A percentile compares a stretch with the other conserved stretches of the same genome.
phyloP scores from a whole-genome alignment of 1,140 invertebrate genomes.

The Drosophila nigromelanica region DNA sequence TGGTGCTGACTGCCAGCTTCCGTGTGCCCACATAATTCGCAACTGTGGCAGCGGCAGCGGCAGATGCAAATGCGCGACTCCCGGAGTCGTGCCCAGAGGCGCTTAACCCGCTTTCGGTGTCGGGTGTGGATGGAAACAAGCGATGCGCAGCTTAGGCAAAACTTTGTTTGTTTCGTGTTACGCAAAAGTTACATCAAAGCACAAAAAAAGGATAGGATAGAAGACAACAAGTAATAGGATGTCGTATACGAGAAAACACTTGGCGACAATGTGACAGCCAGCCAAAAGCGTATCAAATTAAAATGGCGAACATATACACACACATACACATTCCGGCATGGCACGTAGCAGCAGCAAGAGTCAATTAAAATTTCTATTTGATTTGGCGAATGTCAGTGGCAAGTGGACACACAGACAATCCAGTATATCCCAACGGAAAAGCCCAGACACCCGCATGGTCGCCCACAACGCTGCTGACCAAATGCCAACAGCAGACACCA shows the following conservation, averaged over 20 bases:
- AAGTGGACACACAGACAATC: conserved; percentile 32
- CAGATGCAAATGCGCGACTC: conserved; percentile 69
- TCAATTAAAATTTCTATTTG: conserved; percentile 82
- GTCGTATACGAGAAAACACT: conserved; percentile 42
- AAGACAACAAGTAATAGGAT: conserved; percentile 56
- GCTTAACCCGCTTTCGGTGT: conserved; percentile 70
- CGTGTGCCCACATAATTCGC: conserved; percentile 71
- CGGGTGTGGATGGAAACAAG: conserved; percentile 52
- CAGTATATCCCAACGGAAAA: conserved; percentile 3
- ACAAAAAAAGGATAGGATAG: background rate
- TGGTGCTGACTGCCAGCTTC: conserved; percentile 36
- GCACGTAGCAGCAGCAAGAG: conserved; percentile 61
- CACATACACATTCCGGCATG: conserved; percentile 10
- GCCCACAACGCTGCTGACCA: conserved; percentile 65
- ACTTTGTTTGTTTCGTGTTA: conserved; percentile 37
- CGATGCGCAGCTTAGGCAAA: conserved; percentile 38
- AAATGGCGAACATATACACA: conserved; percentile 37
- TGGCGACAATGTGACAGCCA: conserved; percentile 37
- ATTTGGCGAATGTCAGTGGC: conserved; percentile 78
- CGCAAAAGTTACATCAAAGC: conserved; percentile 41
- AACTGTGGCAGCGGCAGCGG: conserved; percentile 27
- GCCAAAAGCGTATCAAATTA: conserved; percentile 58
- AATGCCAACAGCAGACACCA: conserved; percentile 61
- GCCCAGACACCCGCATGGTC: conserved; percentile 25
- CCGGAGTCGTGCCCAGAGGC: conserved; percentile 66